phyloP scores from a whole-genome alignment of 2,797 vertebrate species.

The Mallotus villosus region DNA sequence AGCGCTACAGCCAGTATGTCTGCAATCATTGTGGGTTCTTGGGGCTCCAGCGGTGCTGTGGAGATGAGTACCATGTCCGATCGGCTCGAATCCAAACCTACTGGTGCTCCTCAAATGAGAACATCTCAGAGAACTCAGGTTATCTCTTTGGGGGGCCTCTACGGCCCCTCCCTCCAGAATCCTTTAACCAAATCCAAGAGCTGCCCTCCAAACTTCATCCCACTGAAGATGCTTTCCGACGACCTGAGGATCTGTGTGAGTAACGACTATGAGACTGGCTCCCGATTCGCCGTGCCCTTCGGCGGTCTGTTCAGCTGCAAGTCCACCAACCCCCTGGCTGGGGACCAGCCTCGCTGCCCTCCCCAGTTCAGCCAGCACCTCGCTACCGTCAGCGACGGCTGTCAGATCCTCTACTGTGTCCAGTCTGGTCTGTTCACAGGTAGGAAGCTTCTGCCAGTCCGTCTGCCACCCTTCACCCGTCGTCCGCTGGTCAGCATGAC shows the following conservation, averaged over 20 bases:
- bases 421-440: conserved; percentile 79
- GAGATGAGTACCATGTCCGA: conserved; percentile 74
- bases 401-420: conserved; percentile 87
- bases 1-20: conserved; percentile 75
- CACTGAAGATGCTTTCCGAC: conserved; percentile 75
- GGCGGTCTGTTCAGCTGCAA: conserved; percentile 90
- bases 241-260: conserved; percentile 81
- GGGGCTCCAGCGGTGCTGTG: conserved; percentile 67
- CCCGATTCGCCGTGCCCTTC: conserved; percentile 75
- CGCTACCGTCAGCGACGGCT: conserved; percentile 83
- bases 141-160: conserved; percentile 90
- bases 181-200: conserved; percentile 73
- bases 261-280: conserved; percentile 78
- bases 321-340: conserved; percentile 76
- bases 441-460: conserved; percentile 72
- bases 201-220: conserved; percentile 75
- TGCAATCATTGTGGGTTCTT: conserved; percentile 65
- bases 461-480: conserved; percentile 82
- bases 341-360: conserved; percentile 71
- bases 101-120: conserved; percentile 74
- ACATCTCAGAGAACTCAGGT: conserved; percentile 62
- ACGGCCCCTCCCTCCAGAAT: conserved; percentile 67
- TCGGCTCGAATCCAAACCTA: conserved; percentile 76
- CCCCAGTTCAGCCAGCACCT: conserved; percentile 86
- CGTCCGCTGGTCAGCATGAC: conserved; percentile 71